Conservation (phyloP, 2,888 invertebrate species). For the Zelleria hepariella region DNA sequence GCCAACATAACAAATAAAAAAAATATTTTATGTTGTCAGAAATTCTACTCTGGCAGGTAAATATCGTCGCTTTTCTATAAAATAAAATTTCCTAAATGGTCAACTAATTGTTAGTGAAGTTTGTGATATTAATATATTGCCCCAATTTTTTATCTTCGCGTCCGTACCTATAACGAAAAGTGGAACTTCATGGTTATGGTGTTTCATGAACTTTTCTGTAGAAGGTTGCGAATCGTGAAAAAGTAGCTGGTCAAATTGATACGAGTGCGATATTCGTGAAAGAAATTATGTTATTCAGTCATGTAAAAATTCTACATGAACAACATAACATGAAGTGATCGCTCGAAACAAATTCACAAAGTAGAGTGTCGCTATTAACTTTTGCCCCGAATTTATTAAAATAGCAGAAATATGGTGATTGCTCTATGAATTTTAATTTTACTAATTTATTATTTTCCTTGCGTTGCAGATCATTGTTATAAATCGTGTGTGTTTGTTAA, state of each 20-base stretch:
- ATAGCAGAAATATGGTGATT: conserved; percentile 20
- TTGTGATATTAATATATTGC: neutral
- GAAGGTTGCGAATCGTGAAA: conserved; percentile 63
- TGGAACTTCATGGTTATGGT: conserved; percentile 23
- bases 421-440: conserved; percentile 37
- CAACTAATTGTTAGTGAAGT: conserved; percentile 27
- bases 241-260: conserved; percentile 64
- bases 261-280: conserved; percentile 53
- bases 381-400: conserved; percentile 16
- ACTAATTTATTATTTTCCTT: conserved; percentile 58
- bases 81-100: conserved; percentile 60
- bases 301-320: conserved; percentile 15
- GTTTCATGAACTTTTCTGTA: conserved; percentile 62
- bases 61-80: conserved; percentile 53
- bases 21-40: conserved; percentile 62
- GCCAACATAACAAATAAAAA: conserved; percentile 45
- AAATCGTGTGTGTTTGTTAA: conserved; percentile 51
- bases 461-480: conserved; percentile 56
- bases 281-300: conserved; percentile 43
- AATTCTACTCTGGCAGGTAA: conserved; percentile 60
- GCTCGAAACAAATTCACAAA: conserved; percentile 4
- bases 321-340: conserved; percentile 15
- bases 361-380: conserved; percentile 15
- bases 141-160: conserved; percentile 19
- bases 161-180: neutral